A percentile compares a stretch with the other conserved stretches of the same genome.
Evolutionary conservation across 2,113 vertebrate species (phyloP).

Genomic region (Telmatochromis brichardi): DNA sequence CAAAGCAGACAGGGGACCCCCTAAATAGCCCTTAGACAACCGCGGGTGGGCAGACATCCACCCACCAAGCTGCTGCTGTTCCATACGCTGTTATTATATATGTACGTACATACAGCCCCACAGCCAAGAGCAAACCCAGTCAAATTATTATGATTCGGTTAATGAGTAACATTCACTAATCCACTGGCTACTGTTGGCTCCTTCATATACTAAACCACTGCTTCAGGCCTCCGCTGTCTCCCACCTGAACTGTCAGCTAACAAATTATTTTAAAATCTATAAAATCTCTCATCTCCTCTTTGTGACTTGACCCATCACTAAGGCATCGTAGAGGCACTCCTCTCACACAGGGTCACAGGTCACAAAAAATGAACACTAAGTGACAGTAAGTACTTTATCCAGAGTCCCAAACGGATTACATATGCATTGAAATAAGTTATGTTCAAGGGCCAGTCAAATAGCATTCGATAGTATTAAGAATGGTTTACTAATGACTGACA

Average conservation of each 20-base stretch:
- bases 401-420: background rate
- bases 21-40: slow-evolving; percentile 51
- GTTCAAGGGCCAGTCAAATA: background rate
- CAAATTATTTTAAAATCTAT: background rate
- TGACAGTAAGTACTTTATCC: background rate
- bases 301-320: background rate
- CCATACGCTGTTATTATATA: slow-evolving; percentile 28
- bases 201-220: background rate
- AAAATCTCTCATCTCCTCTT: background rate
- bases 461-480: background rate
- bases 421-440: background rate
- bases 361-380: background rate
- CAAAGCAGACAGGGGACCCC: slow-evolving; percentile 34
- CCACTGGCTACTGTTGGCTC: slow-evolving; percentile 7
- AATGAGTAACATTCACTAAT: slow-evolving; percentile 47
- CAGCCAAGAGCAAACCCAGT: background rate
- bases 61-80: slow-evolving; percentile 20
- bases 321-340: background rate
- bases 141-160: slow-evolving; percentile 24
- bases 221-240: background rate
- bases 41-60: slow-evolving; percentile 31
- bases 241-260: background rate
- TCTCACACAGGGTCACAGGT: background rate
- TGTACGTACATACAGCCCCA: background rate
- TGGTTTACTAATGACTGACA: background rate